Evolutionary conservation across 1,140 invertebrate species (phyloP).

Genomic region (Tribolium castaneum): DNA sequence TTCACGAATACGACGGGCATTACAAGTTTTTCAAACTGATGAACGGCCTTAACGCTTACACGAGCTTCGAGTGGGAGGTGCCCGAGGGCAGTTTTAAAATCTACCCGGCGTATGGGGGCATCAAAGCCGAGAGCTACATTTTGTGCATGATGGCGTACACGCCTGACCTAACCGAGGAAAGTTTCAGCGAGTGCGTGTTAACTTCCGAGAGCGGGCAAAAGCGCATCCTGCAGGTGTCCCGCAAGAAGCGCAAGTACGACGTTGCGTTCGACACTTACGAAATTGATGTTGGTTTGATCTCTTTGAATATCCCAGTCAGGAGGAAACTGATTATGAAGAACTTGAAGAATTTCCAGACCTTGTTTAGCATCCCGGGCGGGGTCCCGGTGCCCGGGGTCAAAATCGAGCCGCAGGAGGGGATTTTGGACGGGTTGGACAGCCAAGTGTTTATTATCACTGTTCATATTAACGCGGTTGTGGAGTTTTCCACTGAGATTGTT

Average conservation of each 20-base stretch:
- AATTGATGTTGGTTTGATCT: constrained; percentile 45
- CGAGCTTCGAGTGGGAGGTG: constrained; percentile 47
- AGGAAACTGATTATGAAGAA: constrained; percentile 46
- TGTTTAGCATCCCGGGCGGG: constrained; percentile 15
- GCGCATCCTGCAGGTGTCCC: constrained; percentile 44
- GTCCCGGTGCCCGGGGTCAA: constrained; percentile 38
- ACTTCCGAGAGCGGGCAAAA: constrained; percentile 51
- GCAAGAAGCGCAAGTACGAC: constrained; percentile 25
- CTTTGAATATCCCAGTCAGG: constrained; percentile 45
- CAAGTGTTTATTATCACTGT: constrained; percentile 40
- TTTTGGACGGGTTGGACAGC: constrained; percentile 40
- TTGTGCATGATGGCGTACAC: constrained; percentile 38
- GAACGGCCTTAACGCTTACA: constrained; percentile 50
- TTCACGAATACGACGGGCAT: not conserved
- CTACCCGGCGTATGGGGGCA: constrained; percentile 37
- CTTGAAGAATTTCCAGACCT: constrained; percentile 33
- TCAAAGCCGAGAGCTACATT: constrained; percentile 45
- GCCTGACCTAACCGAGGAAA: constrained; percentile 31
- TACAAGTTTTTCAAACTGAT: constrained; percentile 45
- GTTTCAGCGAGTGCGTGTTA: constrained; percentile 45
- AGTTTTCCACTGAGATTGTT: not conserved
- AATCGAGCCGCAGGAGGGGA: constrained; percentile 39
- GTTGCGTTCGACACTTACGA: constrained; percentile 38
- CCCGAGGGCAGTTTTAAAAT: constrained; percentile 41
- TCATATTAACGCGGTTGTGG: constrained; percentile 10